Evolutionary conservation across 2,113 vertebrate genomes (phyloP), one percentile per base, ranked within the genome.

Genomic region (Notechis scutatus): DNA sequence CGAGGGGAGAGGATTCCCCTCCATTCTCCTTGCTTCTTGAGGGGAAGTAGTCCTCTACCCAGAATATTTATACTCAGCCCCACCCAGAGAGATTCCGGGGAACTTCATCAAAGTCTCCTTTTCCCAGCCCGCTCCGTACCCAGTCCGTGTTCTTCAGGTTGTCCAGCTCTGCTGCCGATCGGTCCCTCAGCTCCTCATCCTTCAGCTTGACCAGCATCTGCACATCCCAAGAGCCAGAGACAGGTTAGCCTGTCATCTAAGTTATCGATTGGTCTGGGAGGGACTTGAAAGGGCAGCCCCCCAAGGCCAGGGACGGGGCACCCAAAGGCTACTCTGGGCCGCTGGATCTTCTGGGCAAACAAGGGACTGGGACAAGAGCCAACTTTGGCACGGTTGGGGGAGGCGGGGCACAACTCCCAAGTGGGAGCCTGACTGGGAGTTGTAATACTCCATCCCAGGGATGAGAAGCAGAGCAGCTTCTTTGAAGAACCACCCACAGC

Each of bases 141-240:
- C 99, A 99, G 97, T 99, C 99, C 0, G 97, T 98, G 97, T 98
- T 98, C 93, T 98, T 98, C 94, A 99, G 97, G 81, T 97, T 98
- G 89, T 98, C 98, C 26, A 99, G 98, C 93, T 99, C 98, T 0
- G 97, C 97, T 0, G 95, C 96, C 0, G 98, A 97, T 64, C 85
- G 95, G 93, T 99, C 98, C 47, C 96, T 97, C 24, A 95, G 96
- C 0, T 95, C 92, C 50, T 98, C 98, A 11, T 97, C 97, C 11
- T 97, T 97, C 96, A 99, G 98, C 96, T 98, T 99, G 96, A 97
- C 98, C 96, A 99, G 97, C 97, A 99, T 98, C 99, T 99, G 96
- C 74, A 85, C 1, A 57, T 1, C 0, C 8, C 89, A 7, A n/a
- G 23, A 45, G n/a, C 14, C 55, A 29, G 45, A 26, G 2, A n/a